Evolutionary conservation across 2,113 vertebrate genomes (phyloP).

Genomic region (Odontesthes bonariensis): DNA sequence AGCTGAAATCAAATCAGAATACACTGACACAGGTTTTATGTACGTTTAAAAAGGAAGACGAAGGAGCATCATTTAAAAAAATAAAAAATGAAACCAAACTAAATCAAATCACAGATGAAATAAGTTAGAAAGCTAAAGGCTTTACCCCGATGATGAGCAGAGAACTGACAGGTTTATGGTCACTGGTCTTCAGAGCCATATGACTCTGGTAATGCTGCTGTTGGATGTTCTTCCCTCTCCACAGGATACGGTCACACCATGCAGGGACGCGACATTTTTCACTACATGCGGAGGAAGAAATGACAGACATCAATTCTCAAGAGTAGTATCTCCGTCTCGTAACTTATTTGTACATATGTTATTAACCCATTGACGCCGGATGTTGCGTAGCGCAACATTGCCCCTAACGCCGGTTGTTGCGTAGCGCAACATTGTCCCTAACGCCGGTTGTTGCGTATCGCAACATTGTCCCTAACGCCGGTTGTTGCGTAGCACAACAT

Average conservation of each 20-base stretch:
- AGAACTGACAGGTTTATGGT: slow-evolving; percentile 98
- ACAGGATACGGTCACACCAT: slow-evolving; percentile 97
- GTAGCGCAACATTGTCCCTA: too few species aligned
- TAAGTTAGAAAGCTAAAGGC: background rate
- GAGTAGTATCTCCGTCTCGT: background rate
- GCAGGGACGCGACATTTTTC: slow-evolving; percentile 96
- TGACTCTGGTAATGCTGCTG: slow-evolving; percentile 93
- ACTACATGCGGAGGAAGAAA: slow-evolving; percentile 71
- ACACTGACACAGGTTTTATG: background rate
- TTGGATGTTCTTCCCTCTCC: slow-evolving; percentile 89
- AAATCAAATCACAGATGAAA: background rate
- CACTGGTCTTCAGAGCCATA: slow-evolving; percentile 93
- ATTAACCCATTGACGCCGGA: too few species aligned
- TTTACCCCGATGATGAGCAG: slow-evolving; percentile 90
- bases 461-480: too few species aligned
- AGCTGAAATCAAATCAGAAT: background rate
- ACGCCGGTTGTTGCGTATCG: too few species aligned
- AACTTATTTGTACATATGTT: background rate
- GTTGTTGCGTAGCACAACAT: too few species aligned
- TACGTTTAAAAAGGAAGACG: background rate
- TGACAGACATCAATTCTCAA: background rate
- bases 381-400: too few species aligned
- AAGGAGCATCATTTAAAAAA: background rate
- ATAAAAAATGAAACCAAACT: background rate
- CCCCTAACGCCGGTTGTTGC: too few species aligned